Base-by-base conservation (phyloP, 2,797 vertebrate genomes). In the Orientallactaga sibirica region DNA sequence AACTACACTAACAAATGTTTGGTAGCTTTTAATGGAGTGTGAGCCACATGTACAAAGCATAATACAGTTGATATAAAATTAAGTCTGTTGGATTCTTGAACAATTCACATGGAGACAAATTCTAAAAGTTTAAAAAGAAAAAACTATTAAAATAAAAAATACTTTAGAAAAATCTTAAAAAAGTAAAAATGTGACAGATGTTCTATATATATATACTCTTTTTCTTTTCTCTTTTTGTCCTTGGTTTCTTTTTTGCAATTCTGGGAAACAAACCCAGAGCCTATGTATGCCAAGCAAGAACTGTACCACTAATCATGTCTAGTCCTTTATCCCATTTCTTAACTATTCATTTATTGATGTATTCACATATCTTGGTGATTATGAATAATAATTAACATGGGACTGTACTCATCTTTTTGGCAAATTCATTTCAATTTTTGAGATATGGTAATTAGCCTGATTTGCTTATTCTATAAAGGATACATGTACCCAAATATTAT, bases 121-220 rank as follows among this genome's bases (percentile, higher is more conserved):
- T 37, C n/a, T 6, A 85, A 22, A 93, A 75, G 10, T 7, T 74
- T 52, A 12, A 52, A 52, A 52, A 52, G 7, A 52, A 4, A 7
- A 52, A 52, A 52, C 79, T 67, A 86, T 79, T 5, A 90, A 92
- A 88, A 58, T 70, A 29, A 78, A 94, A 83, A 86, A 52, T 52
- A 52, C 11, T 52, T 52, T 52, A 4, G 11, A 12, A 52, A 52
- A 52, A 52, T 37, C 33, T 37, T 37, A 37, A 37, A 37, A 52
- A 52, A 52, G 11, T 52, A 7, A 52, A 52, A 52, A 52, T 52
- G 11, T 52, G 52, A 52, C 52, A 52, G 52, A 52, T 52, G 33
- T 52, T 52, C 11, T 52, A 52, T 52, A 52, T 52, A 52, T 52
- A 52, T 52, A 52, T 52, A 52, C 11, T 52, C 11, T 7, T 52